A percentile compares a stretch with the other conserved stretches of the same genome.
These are phyloP conservation scores for Trichonephila inaurata DNA, from an alignment of 1,140 invertebrate species.

Conservation along the genomic window DNA sequence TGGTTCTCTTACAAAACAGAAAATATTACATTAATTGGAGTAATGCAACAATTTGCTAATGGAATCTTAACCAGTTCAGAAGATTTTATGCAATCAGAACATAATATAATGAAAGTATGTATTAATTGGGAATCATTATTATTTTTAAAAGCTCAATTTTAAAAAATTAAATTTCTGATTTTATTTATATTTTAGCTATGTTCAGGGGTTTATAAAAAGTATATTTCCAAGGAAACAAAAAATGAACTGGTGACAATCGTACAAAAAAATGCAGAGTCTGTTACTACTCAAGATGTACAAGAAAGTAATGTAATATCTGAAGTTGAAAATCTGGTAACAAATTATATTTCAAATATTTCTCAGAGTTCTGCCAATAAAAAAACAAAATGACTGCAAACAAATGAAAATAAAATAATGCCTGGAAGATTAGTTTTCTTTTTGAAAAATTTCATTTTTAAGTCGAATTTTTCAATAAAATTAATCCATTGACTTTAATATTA, in stretches of 20 bases:
- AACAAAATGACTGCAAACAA: too few species aligned
- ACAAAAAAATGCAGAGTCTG: neutral
- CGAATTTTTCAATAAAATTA: too few species aligned
- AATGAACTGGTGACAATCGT: neutral
- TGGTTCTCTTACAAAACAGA: conserved; percentile 18
- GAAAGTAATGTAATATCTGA: conserved; percentile 33
- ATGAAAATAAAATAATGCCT: too few species aligned
- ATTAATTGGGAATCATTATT: neutral
- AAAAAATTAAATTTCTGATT: neutral
- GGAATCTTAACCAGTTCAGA: neutral
- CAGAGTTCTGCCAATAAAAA: too few species aligned
- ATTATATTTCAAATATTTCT: conserved; percentile 11
- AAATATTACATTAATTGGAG: conserved; percentile 18
- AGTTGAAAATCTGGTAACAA: conserved; percentile 27
- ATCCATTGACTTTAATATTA: too few species aligned
- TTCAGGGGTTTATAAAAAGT: conserved; percentile 44
- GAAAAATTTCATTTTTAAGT: too few species aligned
- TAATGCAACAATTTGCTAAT: conserved; percentile 55
- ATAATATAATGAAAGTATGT: conserved; percentile 32
- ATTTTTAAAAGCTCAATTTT: neutral
- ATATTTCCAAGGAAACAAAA: conserved; percentile 28
- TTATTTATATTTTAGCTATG: neutral
- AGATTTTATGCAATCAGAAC: neutral
- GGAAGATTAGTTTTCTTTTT: too few species aligned
- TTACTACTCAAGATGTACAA: neutral